Evolutionary conservation across 2,888 invertebrate genomes (phyloP), one percentile per base, ranked within the genome.

Genomic region (Ephialtes manifestator): DNA sequence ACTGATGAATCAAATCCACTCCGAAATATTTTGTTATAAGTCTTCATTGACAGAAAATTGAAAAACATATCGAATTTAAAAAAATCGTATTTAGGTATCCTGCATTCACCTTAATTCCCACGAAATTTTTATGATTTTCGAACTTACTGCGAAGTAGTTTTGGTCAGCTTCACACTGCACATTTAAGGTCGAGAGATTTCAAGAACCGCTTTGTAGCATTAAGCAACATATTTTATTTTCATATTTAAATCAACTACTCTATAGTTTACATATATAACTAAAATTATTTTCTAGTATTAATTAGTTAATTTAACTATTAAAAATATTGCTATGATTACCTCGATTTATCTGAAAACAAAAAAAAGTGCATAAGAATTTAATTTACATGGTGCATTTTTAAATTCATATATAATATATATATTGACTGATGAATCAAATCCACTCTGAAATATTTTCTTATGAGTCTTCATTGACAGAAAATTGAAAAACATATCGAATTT

Each of bases 161-260:
- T 82, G 18, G 43, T 74, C 20, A 18, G 18, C 39, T 11, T 39
- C 1, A 46, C 55, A 48, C 35, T 20, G 58, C 31, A 53, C 89
- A 87, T 90, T 89, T 90, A 90, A 88, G 90, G 89, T 87, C 88
- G 86, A 89, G n/a, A n/a, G 87, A 91, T 88, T 90, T 89, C 87
- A 87, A 90, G 84, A 87, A 87, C 83, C 72, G 78, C 86, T 86
- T 65, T 72, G 81, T 80, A 75, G 55, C 79, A 81, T 90, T 88
- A 88, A 87, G 90, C 89, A 90, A 91, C 68, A n/a, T n/a, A n/a
- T n/a, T n/a, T n/a, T n/a, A 31, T 31, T 31, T 31, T 31, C 5
- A 31, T 31, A 31, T 2, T 31, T 31, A 31, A 2, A 31, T 31
- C 5, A 31, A 31, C 31, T 31, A 31, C 5, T 31, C 3, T 31